A percentile compares a stretch with the other conserved stretches of the same genome.
Evolutionary conservation across 2,797 vertebrate species (phyloP).

Genomic region (Chromobotia macracanthus): DNA sequence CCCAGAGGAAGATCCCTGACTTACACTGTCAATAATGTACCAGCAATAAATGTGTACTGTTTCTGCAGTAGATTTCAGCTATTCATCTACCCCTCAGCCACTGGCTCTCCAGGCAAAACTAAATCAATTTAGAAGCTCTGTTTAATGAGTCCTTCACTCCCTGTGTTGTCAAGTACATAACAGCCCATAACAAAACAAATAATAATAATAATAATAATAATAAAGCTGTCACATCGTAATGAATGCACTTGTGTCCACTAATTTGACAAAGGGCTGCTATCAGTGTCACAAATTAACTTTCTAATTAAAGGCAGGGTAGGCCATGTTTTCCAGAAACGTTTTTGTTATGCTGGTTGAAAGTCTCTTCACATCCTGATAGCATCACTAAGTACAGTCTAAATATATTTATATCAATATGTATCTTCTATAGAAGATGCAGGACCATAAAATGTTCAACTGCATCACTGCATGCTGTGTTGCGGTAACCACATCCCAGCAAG

Average conservation of each 20-base stretch:
- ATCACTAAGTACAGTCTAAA: too few species aligned
- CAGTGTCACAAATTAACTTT: not conserved
- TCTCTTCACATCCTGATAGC: too few species aligned
- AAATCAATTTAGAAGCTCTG: constrained; percentile 24
- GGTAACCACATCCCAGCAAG: too few species aligned
- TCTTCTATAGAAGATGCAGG: too few species aligned
- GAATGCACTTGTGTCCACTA: constrained; percentile 9
- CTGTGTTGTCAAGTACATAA: constrained; percentile 35
- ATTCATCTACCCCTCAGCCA: constrained; percentile 19
- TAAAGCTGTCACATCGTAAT: constrained; percentile 9
- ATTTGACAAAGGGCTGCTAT: constrained; percentile 17
- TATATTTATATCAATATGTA: too few species aligned
- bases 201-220: constrained; percentile 23
- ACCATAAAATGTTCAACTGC: too few species aligned
- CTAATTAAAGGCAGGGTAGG: not conserved
- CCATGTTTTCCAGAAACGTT: too few species aligned
- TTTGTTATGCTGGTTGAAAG: too few species aligned
- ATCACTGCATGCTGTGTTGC: too few species aligned
- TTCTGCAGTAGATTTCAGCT: constrained; percentile 14
- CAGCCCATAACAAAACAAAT: constrained; percentile 13
- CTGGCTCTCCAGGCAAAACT: constrained; percentile 17
- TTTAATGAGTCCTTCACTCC: constrained; percentile 22
- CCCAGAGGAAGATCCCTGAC: not conserved
- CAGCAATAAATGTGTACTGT: constrained; percentile 27
- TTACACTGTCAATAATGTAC: not conserved